Base-by-base conservation (phyloP, 1,140 invertebrate species). In the Archegozetes longisetosus region DNA sequence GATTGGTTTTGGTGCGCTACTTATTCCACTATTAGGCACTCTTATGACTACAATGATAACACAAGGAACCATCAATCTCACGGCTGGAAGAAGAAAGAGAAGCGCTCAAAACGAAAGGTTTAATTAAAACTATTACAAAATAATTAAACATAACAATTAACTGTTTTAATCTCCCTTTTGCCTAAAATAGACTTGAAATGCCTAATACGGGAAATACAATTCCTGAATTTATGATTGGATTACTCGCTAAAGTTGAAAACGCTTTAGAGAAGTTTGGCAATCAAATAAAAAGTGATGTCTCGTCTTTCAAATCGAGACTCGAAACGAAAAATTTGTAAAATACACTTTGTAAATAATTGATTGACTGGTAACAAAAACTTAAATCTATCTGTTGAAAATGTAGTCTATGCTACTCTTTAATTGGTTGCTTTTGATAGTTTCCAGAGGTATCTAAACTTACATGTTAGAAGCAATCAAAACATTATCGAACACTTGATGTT, bases 31-130 rank as follows among this genome's bases (percentile, higher is more conserved):
- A 20, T 46, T 61, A 24, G 46, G 54, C 14, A 29, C 58, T 4
- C 48, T 64, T 17, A 58, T 62, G 61, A 64, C 62, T 1, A 48
- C 59, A n/a, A 58, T 64, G 54, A 32, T 64, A 0, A 64, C 59
- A n/a, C 23, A 48, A n/a, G 59, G 59, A 22, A 58, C 60, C 9
- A 58, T 61, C 17, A 64, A 48, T 49, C 51, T 64, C 9, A 58
- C 50, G 3, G 55, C 62, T 20, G 62, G 62, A 24, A 25, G 62
- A 29, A 25, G 55, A 55, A 9, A 40, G 6, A n/a, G 29, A 59
- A 22, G 29, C 47, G 25, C n/a, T 29, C 4, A 51, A 17, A 9
- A 9, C 17, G 32, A 6, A 40, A 17, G 6, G 6, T 40, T 6
- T 40, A 40, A 9, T 40, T 40, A 40, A 9, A 40, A 40, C 32